Evolutionary conservation across 2,797 vertebrate species (phyloP).

Genomic region (Labeo calbasu): DNA sequence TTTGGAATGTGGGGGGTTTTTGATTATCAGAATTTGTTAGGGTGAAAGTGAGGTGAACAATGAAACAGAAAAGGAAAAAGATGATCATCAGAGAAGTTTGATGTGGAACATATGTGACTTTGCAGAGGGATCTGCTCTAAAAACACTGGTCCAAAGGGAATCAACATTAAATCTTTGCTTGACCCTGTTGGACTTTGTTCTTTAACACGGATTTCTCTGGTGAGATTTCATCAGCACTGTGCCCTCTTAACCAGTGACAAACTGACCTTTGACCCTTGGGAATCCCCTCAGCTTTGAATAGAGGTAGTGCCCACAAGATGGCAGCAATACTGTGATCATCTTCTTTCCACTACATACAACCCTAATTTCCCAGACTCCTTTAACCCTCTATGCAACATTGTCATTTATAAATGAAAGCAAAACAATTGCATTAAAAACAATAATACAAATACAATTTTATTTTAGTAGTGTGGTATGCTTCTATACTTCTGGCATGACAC

Average conservation of each 20-base stretch:
- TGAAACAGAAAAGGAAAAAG: not conserved
- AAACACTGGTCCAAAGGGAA: not conserved
- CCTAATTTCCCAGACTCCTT: not conserved
- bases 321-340: not conserved
- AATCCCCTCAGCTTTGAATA: not conserved
- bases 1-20: not conserved
- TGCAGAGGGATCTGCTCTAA: not conserved
- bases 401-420: not conserved
- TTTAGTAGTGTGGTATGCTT: not conserved
- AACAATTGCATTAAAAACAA: not conserved
- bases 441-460: not conserved
- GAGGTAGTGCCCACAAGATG: slow-evolving; percentile 17
- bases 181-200: not conserved
- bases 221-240: not conserved
- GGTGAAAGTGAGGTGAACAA: not conserved
- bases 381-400: too few species aligned
- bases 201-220: not conserved
- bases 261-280: not conserved
- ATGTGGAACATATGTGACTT: not conserved
- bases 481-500: too few species aligned
- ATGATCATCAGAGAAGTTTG: not conserved
- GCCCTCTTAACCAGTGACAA: not conserved
- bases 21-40: not conserved
- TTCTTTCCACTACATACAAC: not conserved
- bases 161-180: not conserved